phyloP scores from a whole-genome alignment of 2,113 vertebrate species.

The Lepisosteus osseus region DNA sequence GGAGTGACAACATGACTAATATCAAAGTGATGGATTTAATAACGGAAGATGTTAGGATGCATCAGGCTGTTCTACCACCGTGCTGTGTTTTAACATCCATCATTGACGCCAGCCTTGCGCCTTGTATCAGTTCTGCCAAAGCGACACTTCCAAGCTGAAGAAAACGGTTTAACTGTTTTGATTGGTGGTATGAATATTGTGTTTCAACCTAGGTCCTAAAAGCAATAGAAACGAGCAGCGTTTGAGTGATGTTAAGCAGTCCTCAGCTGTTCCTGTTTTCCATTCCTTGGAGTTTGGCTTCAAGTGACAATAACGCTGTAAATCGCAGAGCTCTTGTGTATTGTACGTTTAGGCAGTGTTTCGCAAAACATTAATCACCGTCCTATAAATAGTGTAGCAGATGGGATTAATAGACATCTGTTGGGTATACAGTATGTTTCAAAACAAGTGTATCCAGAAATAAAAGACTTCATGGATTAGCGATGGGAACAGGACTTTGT shows the following conservation, averaged over 20 bases:
- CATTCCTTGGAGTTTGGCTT: neutral
- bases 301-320: constrained; percentile 23
- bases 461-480: constrained; percentile 1
- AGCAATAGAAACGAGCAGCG: neutral
- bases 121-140: no score
- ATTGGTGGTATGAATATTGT: neutral
- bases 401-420: constrained; percentile 50
- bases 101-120: no score
- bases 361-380: constrained; percentile 40
- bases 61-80: no score
- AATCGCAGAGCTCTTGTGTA: constrained; percentile 20
- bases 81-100: no score
- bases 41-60: no score
- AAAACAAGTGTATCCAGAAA: constrained; percentile 15
- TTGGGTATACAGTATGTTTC: constrained; percentile 24
- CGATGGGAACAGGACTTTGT: neutral
- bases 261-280: neutral
- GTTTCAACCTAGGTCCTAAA: neutral
- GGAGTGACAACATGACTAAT: no score
- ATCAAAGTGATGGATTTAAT: no score
- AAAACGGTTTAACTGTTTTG: no score
- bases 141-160: no score
- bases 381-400: constrained; percentile 58
- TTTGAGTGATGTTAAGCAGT: constrained; percentile 8
- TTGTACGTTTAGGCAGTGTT: constrained; percentile 10